phyloP scores from a whole-genome alignment of 2,888 invertebrate species.

The Drosophila niveifrons region DNA sequence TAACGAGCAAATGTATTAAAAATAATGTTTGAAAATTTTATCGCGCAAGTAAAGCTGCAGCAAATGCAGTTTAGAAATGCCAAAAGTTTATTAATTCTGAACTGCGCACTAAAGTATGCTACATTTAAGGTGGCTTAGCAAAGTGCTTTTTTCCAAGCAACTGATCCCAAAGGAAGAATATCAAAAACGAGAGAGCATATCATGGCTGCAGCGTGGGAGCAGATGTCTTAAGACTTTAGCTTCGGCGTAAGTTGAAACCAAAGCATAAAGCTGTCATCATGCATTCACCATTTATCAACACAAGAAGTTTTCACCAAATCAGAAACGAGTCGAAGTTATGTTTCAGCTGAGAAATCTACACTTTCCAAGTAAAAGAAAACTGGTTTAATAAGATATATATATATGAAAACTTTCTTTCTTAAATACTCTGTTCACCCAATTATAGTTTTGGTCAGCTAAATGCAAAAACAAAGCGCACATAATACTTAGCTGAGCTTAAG shows the following conservation, averaged over 20 bases:
- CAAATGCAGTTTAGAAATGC: conserved; percentile 6
- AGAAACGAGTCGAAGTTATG: too few relatives aligned
- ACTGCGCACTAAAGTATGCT: conserved; percentile 7
- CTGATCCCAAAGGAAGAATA: background rate
- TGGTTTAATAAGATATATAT: too few relatives aligned
- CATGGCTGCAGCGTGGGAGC: background rate
- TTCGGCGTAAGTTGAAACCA: background rate
- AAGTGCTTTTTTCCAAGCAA: background rate
- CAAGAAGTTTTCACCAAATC: too few relatives aligned
- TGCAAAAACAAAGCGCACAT: too few relatives aligned
- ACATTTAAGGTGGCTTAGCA: background rate
- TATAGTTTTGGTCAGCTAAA: too few relatives aligned
- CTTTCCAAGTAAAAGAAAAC: too few relatives aligned
- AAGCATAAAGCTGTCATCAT: background rate
- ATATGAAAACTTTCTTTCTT: too few relatives aligned
- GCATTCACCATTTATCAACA: too few relatives aligned
- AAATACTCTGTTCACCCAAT: too few relatives aligned
- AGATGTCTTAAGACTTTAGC: background rate
- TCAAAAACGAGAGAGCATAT: background rate
- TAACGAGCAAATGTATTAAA: conserved; percentile 21
- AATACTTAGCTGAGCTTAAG: background rate
- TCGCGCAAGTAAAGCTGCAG: background rate
- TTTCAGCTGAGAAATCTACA: too few relatives aligned
- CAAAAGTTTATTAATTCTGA: conserved; percentile 16
- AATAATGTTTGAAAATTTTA: conserved; percentile 12